These are phyloP conservation scores for Ctena decussata DNA, from an alignment of 2,888 invertebrate species.

Conservation along the genomic window DNA sequence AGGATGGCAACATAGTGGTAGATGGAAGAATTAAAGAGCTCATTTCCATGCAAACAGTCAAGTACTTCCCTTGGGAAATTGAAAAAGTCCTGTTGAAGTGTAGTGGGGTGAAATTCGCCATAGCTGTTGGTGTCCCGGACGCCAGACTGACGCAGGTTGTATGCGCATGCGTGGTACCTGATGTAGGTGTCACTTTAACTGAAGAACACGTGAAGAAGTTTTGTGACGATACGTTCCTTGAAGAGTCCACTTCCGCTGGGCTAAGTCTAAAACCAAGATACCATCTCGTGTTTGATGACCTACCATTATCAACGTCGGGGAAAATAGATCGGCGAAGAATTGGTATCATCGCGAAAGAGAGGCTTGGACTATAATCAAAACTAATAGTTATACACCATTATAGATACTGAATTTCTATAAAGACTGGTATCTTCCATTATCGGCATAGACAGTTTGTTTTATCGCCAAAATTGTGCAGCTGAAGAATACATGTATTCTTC, in stretches of 20 bases:
- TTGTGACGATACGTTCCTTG: constrained; percentile 41
- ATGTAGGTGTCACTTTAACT: not conserved
- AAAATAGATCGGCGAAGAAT: constrained; percentile 50
- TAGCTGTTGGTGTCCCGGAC: constrained; percentile 37
- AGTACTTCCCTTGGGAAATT: constrained; percentile 12
- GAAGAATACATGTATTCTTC: no score
- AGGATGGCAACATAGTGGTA: constrained; percentile 25
- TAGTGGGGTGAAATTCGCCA: constrained; percentile 4
- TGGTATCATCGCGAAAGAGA: constrained; percentile 24
- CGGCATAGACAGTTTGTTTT: no score
- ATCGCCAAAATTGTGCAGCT: no score
- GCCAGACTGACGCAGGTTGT: constrained; percentile 4
- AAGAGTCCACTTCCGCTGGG: constrained; percentile 31
- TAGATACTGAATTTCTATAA: no score
- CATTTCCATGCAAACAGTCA: constrained; percentile 8
- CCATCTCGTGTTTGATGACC: constrained; percentile 31
- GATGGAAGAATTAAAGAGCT: constrained; percentile 22
- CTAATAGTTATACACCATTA: no score
- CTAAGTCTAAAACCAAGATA: constrained; percentile 43
- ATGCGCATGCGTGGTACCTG: constrained; percentile 23
- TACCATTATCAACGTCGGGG: constrained; percentile 42
- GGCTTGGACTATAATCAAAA: constrained; percentile 27
- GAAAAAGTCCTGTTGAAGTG: constrained; percentile 10
- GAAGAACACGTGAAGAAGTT: constrained; percentile 34
- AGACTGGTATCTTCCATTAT: no score